phyloP scores from a whole-genome alignment of 2,888 invertebrate species.

The Agrochola lychnidis region DNA sequence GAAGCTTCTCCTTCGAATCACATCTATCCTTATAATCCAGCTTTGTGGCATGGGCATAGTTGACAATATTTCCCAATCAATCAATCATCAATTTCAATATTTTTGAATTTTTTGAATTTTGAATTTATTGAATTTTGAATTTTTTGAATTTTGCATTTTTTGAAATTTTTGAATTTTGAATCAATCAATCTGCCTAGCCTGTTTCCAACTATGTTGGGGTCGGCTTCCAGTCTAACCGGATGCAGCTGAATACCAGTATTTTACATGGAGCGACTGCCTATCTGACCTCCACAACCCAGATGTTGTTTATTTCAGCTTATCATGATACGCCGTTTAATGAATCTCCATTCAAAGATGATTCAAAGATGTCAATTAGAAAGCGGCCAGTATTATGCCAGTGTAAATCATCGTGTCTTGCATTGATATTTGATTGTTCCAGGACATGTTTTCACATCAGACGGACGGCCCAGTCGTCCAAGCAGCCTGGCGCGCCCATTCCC shows the following conservation, averaged over 20 bases:
- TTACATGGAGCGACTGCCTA: no score
- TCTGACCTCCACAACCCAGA: not conserved
- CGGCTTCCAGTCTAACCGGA: no score
- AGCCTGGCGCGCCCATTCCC: constrained; percentile 94
- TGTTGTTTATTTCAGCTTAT: not conserved
- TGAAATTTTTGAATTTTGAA: no score
- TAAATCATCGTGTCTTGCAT: constrained; percentile 12
- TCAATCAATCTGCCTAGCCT: no score
- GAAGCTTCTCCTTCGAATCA: not conserved
- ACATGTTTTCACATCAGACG: constrained; percentile 97
- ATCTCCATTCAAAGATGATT: not conserved
- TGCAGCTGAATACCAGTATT: no score
- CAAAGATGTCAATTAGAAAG: not conserved
- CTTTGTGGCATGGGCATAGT: not conserved
- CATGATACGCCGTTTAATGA: not conserved
- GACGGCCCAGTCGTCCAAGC: constrained; percentile 95
- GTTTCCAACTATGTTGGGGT: no score
- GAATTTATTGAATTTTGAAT: no score
- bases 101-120: no score
- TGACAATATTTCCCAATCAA: no score
- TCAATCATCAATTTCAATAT: no score
- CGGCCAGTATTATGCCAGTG: not conserved
- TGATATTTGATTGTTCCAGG: constrained; percentile 84
- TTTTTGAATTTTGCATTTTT: no score
- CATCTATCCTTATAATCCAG: not conserved